Evolutionary conservation across 2,113 vertebrate genomes (phyloP).

Genomic region (Mobula hypostoma): DNA sequence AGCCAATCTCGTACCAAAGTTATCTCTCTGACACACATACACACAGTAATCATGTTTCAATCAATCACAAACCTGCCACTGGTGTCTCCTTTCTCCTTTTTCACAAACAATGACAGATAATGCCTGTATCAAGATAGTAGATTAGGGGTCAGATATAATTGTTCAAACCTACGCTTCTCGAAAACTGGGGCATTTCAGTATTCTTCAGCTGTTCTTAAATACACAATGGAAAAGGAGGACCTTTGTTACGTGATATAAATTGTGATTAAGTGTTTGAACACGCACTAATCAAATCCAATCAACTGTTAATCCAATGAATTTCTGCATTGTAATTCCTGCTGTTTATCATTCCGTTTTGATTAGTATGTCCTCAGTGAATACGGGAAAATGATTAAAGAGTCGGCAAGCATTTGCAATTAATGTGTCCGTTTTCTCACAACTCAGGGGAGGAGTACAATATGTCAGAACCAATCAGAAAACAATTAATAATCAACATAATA

Average conservation of each 20-base stretch:
- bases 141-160: slow-evolving; percentile 15
- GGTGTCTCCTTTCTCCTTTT: not conserved
- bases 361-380: not conserved
- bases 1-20: not conserved
- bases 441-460: not conserved
- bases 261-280: not conserved
- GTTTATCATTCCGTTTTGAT: slow-evolving; percentile 23
- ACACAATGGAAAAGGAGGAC: not conserved
- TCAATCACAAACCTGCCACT: not conserved
- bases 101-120: not conserved
- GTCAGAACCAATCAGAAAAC: not conserved
- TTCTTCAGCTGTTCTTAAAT: not conserved
- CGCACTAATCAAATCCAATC: slow-evolving; percentile 17
- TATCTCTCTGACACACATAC: not conserved
- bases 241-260: slow-evolving; percentile 11
- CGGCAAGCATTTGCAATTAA: not conserved
- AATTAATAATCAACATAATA: not conserved
- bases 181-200: not conserved
- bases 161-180: not conserved
- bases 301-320: slow-evolving; percentile 22
- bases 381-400: not conserved
- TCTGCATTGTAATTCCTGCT: not conserved
- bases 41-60: not conserved
- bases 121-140: not conserved
- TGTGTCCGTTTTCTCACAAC: not conserved